Conservation (phyloP, 2,113 vertebrate species). For the Tachycineta bicolor region DNA sequence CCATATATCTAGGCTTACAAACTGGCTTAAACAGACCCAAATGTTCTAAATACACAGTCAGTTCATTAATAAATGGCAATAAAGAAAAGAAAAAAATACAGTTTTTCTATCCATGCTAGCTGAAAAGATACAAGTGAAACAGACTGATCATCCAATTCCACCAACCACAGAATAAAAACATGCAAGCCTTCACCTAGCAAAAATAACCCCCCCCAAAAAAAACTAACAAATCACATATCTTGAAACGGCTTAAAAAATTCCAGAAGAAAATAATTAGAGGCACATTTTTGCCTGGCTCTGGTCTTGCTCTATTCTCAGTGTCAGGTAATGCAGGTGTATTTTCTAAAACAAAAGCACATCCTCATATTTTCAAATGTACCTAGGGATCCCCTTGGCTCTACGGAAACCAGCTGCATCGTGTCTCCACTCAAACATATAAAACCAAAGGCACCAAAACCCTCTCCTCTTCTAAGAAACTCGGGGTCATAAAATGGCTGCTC, state of each 20-base stretch:
- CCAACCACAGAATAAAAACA: not conserved
- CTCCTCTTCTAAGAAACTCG: not conserved
- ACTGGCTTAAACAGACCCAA: constrained; percentile 48
- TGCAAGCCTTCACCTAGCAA: not conserved
- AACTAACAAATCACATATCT: not conserved
- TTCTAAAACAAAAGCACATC: constrained; percentile 27
- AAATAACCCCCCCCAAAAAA: not conserved
- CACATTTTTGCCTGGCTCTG: constrained; percentile 7
- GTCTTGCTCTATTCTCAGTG: not conserved
- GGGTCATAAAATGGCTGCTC: not conserved
- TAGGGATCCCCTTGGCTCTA: not conserved
- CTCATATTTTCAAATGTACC: not conserved
- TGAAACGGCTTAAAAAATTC: not conserved
- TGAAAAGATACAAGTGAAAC: not conserved
- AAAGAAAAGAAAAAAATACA: not conserved
- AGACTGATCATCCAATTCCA: not conserved
- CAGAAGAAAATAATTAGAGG: constrained; percentile 40
- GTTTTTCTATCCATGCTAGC: not conserved
- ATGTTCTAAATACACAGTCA: constrained; percentile 57
- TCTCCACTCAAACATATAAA: not conserved
- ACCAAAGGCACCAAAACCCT: not conserved
- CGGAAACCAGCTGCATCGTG: not conserved
- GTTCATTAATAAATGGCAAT: constrained; percentile 61
- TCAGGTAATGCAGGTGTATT: constrained; percentile 21
- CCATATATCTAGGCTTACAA: constrained; percentile 21